Evolutionary conservation across 2,888 invertebrate species (phyloP), one percentile per base, ranked within the genome.

Genomic region (Plebejus melissa): DNA sequence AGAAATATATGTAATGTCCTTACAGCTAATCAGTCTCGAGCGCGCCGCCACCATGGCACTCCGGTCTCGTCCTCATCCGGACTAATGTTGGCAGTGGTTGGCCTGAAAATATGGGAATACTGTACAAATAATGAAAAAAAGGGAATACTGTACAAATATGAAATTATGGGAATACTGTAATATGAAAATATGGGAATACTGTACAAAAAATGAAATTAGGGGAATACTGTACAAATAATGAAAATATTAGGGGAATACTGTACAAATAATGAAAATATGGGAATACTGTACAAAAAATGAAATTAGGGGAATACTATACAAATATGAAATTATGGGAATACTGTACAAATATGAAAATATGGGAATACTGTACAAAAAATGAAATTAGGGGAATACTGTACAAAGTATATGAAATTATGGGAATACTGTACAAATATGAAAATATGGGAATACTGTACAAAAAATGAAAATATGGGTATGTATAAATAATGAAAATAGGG

Each of bases 21-120:
- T 79, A 79, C 77, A 77, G 13, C 77, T 79, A 79, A 76, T 93
- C 93, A 93, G 93, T 93, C 93, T 90, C 86, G 85, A 80, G 87
- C 86, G 82, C 89, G 91, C 76, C 94, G 90, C 94, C 94, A 94
- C 93, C 94, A 94, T 78, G 94, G 94, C 79, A 93, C 85, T 80
- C 94, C 94, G 11, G 89, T 89, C 75, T 90, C 84, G 9, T 94
- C 94, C 79, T 92, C 91, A 36, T 90, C 91, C 60, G 85, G 79
- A 80, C 86, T 87, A 76, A 88, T 80, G 78, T 83, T 86, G 77
- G 89, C 84, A 74, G 88, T 86, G 50, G 82, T 79, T 4, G 91
- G 89, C 79, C 91, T 92, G 84, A 22, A 77, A 76, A n/a, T 50
- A 50, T 50, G 50, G 50, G 54, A 54, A 54, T 54, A 16, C 13